phyloP scores from a whole-genome alignment of 2,888 invertebrate genomes.

The Palloptera scutellata region DNA sequence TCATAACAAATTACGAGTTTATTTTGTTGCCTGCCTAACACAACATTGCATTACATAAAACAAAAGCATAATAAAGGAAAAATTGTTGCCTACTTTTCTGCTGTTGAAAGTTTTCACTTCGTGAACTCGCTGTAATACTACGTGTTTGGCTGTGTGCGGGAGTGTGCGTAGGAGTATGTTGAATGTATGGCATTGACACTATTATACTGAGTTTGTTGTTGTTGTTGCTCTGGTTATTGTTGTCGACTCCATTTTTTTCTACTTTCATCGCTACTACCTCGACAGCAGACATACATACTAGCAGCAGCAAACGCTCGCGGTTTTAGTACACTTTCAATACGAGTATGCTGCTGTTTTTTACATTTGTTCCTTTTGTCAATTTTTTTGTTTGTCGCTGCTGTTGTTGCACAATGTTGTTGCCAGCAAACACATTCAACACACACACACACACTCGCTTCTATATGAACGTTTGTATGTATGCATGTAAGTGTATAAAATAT shows the following conservation, averaged over 20 bases:
- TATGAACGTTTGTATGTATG: not conserved
- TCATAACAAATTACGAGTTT: too few relatives aligned
- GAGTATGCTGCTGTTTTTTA: not conserved
- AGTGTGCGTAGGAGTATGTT: not conserved
- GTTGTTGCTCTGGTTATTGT: not conserved
- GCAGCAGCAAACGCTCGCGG: not conserved
- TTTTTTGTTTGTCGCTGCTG: not conserved
- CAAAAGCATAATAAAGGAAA: not conserved
- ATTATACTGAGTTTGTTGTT: not conserved
- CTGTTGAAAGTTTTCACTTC: not conserved
- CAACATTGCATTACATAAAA: not conserved
- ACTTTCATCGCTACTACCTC: not conserved
- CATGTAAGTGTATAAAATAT: constrained; percentile 18
- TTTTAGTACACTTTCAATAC: not conserved
- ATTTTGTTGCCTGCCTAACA: too few relatives aligned
- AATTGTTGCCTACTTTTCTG: not conserved
- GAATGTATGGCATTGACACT: constrained; percentile 6
- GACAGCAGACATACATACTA: too few relatives aligned
- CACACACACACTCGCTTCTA: not conserved
- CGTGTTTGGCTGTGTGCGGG: not conserved
- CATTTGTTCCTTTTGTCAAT: not conserved
- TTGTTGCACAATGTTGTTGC: not conserved
- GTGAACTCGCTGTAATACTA: not conserved
- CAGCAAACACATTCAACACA: not conserved
- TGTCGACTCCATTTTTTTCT: not conserved